Base-by-base conservation (phyloP, 2,888 invertebrate genomes). In the Drosophila nigricruria region DNA sequence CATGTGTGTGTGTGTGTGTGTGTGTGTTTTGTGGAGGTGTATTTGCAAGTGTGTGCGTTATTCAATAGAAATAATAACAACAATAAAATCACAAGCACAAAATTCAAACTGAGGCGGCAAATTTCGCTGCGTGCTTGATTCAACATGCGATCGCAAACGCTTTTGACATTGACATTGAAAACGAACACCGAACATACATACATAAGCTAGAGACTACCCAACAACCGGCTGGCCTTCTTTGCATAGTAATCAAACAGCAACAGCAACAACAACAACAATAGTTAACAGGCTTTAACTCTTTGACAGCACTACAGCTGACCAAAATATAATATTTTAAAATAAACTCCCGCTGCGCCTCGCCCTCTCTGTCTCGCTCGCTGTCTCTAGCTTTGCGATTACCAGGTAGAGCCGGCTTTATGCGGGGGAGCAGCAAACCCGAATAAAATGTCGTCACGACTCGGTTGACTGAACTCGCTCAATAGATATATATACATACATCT, bases 141-240 rank as follows among this genome's bases (percentile, higher is more conserved):
- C 58, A 53, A 72, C 88, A 82, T 88, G 87, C 87, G 89, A 82
- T 86, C 73, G 69, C 65, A 83, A 86, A 74, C 70, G 81, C 38
- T 67, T 87, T 87, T 83, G 83, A 83, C 83, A 83, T 83, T 83
- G 83, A 83, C 83, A 83, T 89, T 83, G 83, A 83, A 83, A 83
- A 42, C 54, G 61, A 58, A 47, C 43, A 42, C 43, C 59, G 58
- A 61, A 50, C 25, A 43, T 43, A 40, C 18, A 50, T 18, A 38
- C 53, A 45, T 30, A 32, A 18, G 47, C 42, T 10, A 32, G 18
- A 67, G 30, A 50, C 74, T 67, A 42, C 27, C 50, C 73, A 65
- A 53, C 74, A 88, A 88, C 88, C 74, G 82, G 81, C 79, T 81
- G 81, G 88, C 81, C 81, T 81, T 81, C 81, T 84, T 84, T 63